These are phyloP conservation scores for Biston betularia DNA, from an alignment of 2,888 invertebrate genomes.

Conservation along the genomic window DNA sequence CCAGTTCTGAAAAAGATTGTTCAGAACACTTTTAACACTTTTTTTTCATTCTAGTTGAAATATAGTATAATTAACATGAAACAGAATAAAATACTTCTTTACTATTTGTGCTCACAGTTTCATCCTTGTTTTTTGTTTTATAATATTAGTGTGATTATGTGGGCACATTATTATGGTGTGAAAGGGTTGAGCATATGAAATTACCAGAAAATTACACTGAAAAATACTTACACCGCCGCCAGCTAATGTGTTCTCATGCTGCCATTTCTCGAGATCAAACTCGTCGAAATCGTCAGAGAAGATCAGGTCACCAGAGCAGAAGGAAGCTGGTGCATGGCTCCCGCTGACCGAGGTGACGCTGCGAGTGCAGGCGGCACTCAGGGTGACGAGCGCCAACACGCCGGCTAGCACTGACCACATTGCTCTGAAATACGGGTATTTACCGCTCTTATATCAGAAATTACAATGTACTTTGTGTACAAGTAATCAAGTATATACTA, in stretches of 20 bases:
- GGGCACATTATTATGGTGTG: neutral
- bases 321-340: constrained; percentile 71
- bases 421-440: constrained; percentile 45
- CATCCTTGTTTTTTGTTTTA: too few relatives aligned
- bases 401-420: constrained; percentile 67
- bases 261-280: constrained; percentile 87
- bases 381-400: constrained; percentile 59
- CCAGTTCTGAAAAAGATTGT: constrained; percentile 84
- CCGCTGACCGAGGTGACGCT: constrained; percentile 83
- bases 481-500: neutral
- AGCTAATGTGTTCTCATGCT: constrained; percentile 88
- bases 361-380: constrained; percentile 69
- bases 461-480: neutral
- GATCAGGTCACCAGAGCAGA: constrained; percentile 87
- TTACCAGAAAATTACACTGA: neutral
- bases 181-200: neutral
- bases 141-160: too few relatives aligned
- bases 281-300: constrained; percentile 87
- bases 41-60: too few relatives aligned
- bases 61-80: too few relatives aligned
- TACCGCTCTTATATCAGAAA: neutral
- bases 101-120: too few relatives aligned
- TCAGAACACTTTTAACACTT: too few relatives aligned
- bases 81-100: too few relatives aligned
- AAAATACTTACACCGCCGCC: constrained; percentile 87